These are phyloP conservation scores for Dorcus parallelipipedus DNA, from an alignment of 2,888 invertebrate genomes.

Conservation along the genomic window DNA sequence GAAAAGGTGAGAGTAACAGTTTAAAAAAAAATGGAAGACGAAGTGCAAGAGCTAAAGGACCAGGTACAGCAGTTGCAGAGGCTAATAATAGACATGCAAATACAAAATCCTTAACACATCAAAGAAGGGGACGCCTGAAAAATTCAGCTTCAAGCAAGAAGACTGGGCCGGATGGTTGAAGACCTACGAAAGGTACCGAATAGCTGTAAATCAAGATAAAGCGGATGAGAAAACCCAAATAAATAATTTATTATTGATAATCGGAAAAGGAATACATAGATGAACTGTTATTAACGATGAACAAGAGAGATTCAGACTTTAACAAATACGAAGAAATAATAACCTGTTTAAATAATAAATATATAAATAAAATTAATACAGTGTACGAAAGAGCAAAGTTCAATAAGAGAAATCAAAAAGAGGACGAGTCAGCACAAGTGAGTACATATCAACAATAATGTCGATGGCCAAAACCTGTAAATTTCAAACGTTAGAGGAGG, in stretches of 20 bases:
- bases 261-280: slow-evolving; percentile 14
- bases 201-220: slow-evolving; percentile 15
- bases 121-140: slow-evolving; percentile 3
- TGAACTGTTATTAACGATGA: slow-evolving; percentile 13
- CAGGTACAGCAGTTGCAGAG: too few relatives aligned
- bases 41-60: too few relatives aligned
- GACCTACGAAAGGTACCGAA: slow-evolving; percentile 19
- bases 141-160: slow-evolving; percentile 16
- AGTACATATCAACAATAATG: slow-evolving; percentile 11
- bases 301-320: slow-evolving; percentile 9
- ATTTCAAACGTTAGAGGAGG: slow-evolving; percentile 24
- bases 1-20: too few relatives aligned
- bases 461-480: slow-evolving; percentile 24
- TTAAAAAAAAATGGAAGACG: too few relatives aligned
- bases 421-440: slow-evolving; percentile 14
- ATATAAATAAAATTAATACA: slow-evolving; percentile 10
- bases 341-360: slow-evolving; percentile 14
- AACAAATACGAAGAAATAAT: slow-evolving; percentile 14
- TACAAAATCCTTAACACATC: too few relatives aligned
- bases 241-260: slow-evolving; percentile 16
- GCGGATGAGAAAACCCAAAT: slow-evolving; percentile 14
- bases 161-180: slow-evolving; percentile 21
- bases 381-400: slow-evolving; percentile 17
- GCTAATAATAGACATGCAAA: too few relatives aligned
- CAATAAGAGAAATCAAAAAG: slow-evolving; percentile 8